phyloP scores from a whole-genome alignment of 2,888 invertebrate genomes.

The Eulithis prunata region DNA sequence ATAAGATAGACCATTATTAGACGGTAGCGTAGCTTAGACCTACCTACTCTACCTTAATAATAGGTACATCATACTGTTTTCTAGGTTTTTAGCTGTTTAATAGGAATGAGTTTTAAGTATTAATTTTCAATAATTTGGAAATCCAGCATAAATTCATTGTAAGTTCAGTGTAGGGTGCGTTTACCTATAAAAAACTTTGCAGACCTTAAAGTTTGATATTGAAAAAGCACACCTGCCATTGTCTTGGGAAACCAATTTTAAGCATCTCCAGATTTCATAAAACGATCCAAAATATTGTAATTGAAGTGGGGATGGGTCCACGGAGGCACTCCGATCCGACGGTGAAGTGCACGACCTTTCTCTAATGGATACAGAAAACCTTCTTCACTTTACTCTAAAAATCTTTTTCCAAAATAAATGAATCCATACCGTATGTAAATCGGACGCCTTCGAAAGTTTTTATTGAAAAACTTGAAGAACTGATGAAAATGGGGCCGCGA shows the following conservation, averaged over 20 bases:
- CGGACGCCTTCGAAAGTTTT: conserved; percentile 79
- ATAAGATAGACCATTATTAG: too few relatives aligned
- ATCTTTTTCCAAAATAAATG: conserved; percentile 80
- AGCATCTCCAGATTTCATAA: conserved; percentile 49
- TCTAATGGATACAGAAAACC: conserved; percentile 77
- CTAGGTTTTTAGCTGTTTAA: too few relatives aligned
- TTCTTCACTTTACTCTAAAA: conserved; percentile 74
- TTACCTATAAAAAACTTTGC: conserved; percentile 14
- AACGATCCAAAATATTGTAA: conserved; percentile 70
- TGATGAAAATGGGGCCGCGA: conserved; percentile 79
- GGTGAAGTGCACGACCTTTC: conserved; percentile 67
- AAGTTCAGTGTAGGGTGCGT: too few relatives aligned
- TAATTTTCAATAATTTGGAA: too few relatives aligned
- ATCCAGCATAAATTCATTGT: too few relatives aligned
- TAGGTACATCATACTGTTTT: too few relatives aligned
- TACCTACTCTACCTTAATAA: too few relatives aligned
- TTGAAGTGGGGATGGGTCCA: conserved; percentile 61
- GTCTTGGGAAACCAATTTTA: conserved; percentile 49
- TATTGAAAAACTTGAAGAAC: conserved; percentile 83
- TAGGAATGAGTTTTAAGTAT: too few relatives aligned
- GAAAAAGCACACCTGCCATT: conserved; percentile 39
- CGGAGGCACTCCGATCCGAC: conserved; percentile 45
- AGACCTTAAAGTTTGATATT: conserved; percentile 28
- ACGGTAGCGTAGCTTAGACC: too few relatives aligned
- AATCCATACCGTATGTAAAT: conserved; percentile 83